Evolutionary conservation across 2,888 invertebrate species (phyloP).

Genomic region (Siphlonurus alternatus): DNA sequence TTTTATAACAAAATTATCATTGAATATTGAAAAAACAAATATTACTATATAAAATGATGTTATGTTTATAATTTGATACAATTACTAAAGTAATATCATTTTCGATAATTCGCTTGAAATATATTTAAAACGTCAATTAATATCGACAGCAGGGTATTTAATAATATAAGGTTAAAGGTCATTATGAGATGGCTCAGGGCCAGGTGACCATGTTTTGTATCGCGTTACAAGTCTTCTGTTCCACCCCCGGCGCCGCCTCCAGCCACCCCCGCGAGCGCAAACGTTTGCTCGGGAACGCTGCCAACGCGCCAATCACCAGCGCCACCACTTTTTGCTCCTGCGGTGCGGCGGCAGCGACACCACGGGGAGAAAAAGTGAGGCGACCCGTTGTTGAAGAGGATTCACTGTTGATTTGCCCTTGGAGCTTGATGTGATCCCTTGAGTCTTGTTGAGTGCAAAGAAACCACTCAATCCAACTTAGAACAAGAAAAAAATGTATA

Average conservation of each 20-base stretch:
- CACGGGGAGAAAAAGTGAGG: not conserved
- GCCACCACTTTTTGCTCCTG: not conserved
- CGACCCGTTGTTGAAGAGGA: not conserved
- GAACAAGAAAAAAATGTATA: no score
- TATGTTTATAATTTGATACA: no score
- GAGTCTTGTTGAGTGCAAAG: not conserved
- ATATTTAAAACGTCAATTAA: no score
- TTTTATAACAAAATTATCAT: no score
- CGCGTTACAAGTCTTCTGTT: not conserved
- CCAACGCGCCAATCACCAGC: not conserved
- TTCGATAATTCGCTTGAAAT: no score
- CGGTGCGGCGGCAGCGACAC: not conserved
- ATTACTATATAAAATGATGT: no score
- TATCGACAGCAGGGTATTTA: no score
- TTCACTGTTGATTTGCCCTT: not conserved
- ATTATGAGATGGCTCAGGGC: not conserved
- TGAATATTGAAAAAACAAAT: no score
- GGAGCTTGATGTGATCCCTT: not conserved
- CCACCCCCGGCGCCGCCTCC: slow-evolving; percentile 1
- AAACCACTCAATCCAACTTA: not conserved
- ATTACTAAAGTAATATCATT: no score
- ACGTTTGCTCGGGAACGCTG: not conserved
- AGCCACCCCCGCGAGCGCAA: slow-evolving; percentile 5
- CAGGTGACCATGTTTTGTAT: slow-evolving; percentile 4
- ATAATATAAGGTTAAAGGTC: no score